Evolutionary conservation across 37 sponge, comb jelly and placozoan species (phyloP).

Genomic region (Chondrosia reniformis): DNA sequence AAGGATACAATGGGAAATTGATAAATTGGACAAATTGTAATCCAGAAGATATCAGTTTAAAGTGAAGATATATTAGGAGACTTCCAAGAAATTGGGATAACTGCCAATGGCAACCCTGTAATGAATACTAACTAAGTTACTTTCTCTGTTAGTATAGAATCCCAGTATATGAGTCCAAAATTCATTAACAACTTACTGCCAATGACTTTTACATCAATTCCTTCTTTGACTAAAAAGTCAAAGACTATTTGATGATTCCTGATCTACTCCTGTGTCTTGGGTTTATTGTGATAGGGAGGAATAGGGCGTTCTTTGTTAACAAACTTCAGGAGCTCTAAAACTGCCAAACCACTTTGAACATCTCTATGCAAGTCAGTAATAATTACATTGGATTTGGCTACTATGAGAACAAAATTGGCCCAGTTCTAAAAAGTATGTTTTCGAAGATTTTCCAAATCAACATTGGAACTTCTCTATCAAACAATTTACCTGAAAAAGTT

Average conservation of each 20-base stretch:
- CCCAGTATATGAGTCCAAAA: too few species aligned
- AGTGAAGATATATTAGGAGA: too few species aligned
- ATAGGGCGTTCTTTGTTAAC: conserved; percentile 41
- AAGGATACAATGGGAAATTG: too few species aligned
- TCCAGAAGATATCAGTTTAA: not conserved
- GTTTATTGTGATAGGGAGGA: conserved; percentile 47
- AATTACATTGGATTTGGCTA: conserved; percentile 18
- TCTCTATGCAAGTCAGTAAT: conserved; percentile 67
- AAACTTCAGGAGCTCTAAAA: conserved; percentile 77
- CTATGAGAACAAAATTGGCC: conserved; percentile 77
- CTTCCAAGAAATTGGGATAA: too few species aligned
- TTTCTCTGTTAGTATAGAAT: too few species aligned
- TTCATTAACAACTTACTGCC: conserved; percentile 17
- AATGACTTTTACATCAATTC: conserved; percentile 36
- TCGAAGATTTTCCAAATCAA: conserved; percentile 78
- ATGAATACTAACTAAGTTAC: too few species aligned
- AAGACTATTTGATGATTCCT: conserved; percentile 68
- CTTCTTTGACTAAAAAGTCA: conserved; percentile 56
- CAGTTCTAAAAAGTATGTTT: conserved; percentile 87
- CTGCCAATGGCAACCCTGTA: too few species aligned
- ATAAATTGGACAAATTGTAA: too few species aligned
- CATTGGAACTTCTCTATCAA: too few species aligned
- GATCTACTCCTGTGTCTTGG: conserved; percentile 58
- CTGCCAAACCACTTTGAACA: conserved; percentile 77
- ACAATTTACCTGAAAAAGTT: too few species aligned